Evolutionary conservation across 2,888 invertebrate genomes (phyloP).

Genomic region (Drosophila mettleri): DNA sequence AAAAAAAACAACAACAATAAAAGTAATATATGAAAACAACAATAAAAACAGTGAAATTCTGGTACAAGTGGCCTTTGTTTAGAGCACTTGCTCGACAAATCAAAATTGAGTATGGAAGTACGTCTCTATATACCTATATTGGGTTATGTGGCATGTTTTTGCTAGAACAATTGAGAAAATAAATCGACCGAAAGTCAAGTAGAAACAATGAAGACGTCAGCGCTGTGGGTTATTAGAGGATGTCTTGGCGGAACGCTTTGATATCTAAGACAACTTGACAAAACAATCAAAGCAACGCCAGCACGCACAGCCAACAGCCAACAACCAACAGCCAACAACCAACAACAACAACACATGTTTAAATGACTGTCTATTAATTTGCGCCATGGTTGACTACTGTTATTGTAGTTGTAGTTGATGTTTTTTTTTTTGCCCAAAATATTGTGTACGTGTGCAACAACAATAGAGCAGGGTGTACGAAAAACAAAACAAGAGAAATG

Average conservation of each 20-base stretch:
- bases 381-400: conserved; percentile 64
- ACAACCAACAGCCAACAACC: conserved; percentile 28
- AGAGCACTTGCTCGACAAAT: conserved; percentile 57
- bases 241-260: conserved; percentile 66
- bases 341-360: conserved; percentile 57
- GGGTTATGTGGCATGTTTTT: conserved; percentile 60
- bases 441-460: conserved; percentile 59
- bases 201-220: conserved; percentile 77
- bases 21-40: conserved; percentile 7
- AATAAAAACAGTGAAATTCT: conserved; percentile 32
- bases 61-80: conserved; percentile 56
- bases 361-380: conserved; percentile 76
- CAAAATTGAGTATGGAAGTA: conserved; percentile 39
- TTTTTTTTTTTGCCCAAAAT: conserved; percentile 67
- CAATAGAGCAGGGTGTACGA: conserved; percentile 47
- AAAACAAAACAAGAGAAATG: conserved; percentile 18
- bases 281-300: conserved; percentile 77
- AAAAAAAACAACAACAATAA: conserved; percentile 39
- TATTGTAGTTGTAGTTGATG: conserved; percentile 29
- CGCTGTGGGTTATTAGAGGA: conserved; percentile 76
- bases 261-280: conserved; percentile 81
- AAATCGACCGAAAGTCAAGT: conserved; percentile 78
- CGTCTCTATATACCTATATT: not conserved
- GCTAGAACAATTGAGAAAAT: conserved; percentile 75
- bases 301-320: conserved; percentile 48